Evolutionary conservation across 2,888 invertebrate species (phyloP).

Genomic region (Eupithecia tripunctaria): DNA sequence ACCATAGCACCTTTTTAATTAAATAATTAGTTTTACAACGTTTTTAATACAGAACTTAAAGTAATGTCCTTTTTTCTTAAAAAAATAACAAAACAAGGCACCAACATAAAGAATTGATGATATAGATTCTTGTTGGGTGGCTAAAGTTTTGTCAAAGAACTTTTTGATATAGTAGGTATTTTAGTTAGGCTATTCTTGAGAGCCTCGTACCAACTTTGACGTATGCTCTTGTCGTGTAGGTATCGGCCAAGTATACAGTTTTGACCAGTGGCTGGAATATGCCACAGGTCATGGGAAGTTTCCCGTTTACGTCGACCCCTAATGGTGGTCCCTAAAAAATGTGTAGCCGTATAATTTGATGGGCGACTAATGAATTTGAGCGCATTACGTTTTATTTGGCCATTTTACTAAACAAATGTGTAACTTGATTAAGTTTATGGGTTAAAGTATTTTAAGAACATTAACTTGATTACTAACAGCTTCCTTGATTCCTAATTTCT

Average conservation of each 20-base stretch:
- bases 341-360: constrained; percentile 38
- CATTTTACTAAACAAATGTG: constrained; percentile 37
- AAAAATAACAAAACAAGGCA: too few species aligned
- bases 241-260: not conserved
- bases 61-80: too few species aligned
- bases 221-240: not conserved
- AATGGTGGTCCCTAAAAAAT: constrained; percentile 36
- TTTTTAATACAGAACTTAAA: too few species aligned
- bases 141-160: not conserved
- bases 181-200: not conserved
- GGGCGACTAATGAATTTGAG: constrained; percentile 38
- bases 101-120: not conserved
- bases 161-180: not conserved
- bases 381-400: constrained; percentile 32
- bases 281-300: not conserved
- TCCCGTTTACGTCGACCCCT: constrained; percentile 7
- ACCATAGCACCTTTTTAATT: too few species aligned
- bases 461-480: constrained; percentile 1
- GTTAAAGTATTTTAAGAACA: constrained; percentile 11
- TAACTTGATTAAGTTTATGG: constrained; percentile 30
- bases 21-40: too few species aligned
- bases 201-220: not conserved
- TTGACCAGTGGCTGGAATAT: not conserved
- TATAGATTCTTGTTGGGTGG: not conserved
- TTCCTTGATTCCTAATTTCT: not conserved